A percentile compares a stretch with the other conserved stretches of the same genome.
phyloP scores from a whole-genome alignment of 2,797 vertebrate species.

The Delichon dasypus region DNA sequence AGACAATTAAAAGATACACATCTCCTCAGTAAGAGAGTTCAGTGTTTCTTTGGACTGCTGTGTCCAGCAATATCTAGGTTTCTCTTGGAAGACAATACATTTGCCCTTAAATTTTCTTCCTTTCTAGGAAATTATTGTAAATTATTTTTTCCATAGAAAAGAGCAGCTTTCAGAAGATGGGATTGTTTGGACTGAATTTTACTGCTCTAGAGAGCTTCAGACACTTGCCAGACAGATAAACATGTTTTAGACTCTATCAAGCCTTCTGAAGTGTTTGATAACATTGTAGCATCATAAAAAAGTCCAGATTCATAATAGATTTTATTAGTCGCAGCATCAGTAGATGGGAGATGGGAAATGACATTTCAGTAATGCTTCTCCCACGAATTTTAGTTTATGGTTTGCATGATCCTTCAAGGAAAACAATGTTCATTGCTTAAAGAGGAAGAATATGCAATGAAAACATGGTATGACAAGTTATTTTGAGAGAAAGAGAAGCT shows the following conservation, averaged over 20 bases:
- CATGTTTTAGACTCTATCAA: background rate
- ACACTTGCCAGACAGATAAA: background rate
- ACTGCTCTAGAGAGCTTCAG: background rate
- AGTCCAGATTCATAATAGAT: background rate
- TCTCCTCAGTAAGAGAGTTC: background rate
- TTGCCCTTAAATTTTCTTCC: background rate
- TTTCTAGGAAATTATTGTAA: background rate
- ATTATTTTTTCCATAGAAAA: background rate
- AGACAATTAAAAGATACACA: background rate
- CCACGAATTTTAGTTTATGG: background rate
- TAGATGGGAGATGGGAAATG: background rate
- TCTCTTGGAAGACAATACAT: background rate
- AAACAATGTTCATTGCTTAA: background rate
- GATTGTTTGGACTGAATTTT: background rate
- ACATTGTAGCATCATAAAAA: background rate
- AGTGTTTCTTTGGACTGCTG: background rate
- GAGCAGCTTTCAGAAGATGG: background rate
- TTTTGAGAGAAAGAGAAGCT: background rate
- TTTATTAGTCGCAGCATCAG: background rate
- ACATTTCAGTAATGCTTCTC: background rate
- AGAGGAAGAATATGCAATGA: background rate
- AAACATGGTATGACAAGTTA: background rate
- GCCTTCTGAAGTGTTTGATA: background rate
- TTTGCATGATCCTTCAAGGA: background rate
- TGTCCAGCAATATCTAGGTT: background rate